Base-by-base conservation (phyloP, 1,140 invertebrate genomes). In the Formica exsecta region DNA sequence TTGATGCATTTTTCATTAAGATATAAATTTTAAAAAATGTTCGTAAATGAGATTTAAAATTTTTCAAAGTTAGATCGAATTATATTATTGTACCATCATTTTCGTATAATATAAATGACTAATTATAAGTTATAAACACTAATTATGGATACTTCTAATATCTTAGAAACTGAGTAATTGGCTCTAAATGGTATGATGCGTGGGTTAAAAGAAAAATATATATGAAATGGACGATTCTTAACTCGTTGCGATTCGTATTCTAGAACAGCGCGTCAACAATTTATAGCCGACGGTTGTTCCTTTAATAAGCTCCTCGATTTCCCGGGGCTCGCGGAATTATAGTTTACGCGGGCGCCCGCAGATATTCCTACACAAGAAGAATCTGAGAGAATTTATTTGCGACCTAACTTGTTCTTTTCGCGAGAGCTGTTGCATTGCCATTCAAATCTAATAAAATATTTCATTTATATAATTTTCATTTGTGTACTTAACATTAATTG, bases 281-380 rank as follows among this genome's bases (percentile, higher is more conserved):
- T 90, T 90, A 90, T 87, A 48, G 32, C 48, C 64, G 88, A 68
- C 66, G 75, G 80, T 87, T 87, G 54, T 57, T 44, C 19, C 74
- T 84, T 22, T 90, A 90, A 90, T 88, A 86, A 89, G 44, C 48
- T 86, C 41, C 51, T 79, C 76, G 77, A 84, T 86, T 81, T 77
- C 38, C 38, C 74, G 25, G 22, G 19, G 22, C 65, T 84, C 51
- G 57, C n/a, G 54, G 79, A 83, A 83, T 83, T 73, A 74, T 83
- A 83, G 68, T 62, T 83, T 57, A 74, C 79, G 68, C 79, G 77
- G 68, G 65, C 6, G 44, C 57, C 57, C 76, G 77, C 38, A 83
- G 66, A 64, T 86, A 73, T 73, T 64, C 32, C 44, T n/a, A 19
- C 5, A 13, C 22, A 79, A 83, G 54, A 81, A 85, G n/a, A 64